Evolutionary conservation across 2,888 invertebrate species (phyloP), one percentile per base, ranked within the genome.

Genomic region (Baccha elongata): DNA sequence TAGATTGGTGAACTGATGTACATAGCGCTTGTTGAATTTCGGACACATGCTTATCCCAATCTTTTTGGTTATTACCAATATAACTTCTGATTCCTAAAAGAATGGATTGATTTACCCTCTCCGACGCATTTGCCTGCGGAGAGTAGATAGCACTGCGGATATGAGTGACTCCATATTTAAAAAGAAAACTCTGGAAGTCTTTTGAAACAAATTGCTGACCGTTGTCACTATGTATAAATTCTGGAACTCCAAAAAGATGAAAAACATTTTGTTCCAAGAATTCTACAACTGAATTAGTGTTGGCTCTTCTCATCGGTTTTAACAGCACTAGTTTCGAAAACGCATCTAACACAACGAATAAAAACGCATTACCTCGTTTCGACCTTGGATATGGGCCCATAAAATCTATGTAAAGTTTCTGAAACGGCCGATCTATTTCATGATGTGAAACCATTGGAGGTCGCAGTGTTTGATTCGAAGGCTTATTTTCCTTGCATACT

Each of bases 121-220:
- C 72, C 0, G 76, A 83, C 0, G 67, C 74, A 26, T 85, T 79
- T 1, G 79, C 68, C 13, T 81, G 75, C 0, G 80, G 73, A 7
- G 62, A 60, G 13, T 76, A 80, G 6, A 74, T 53, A 0, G 71
- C 84, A 3, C 73, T 76, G n/a, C 67, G 71, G 3, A 78, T 13
- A 17, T 79, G 81, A n/a, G 42, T 58, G 2, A 78, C 42, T 1
- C 79, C 81, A 50, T 71, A 84, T 52, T 60, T 72, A 0, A 2
- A 1, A 10, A 74, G 23, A 15, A 79, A 69, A 8, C 2, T 29
- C n/a, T 52, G 7, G 40, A 72, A 75, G 13, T 26, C 8, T 1
- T 15, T 15, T 0, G 83, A 75, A 6, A 62, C 42, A 17, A 79
- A 83, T 21, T 76, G 74, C 1, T 65, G 13, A 1, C 75, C 75